Percentiles rank a stretch among this genome's conserved stretches.
phyloP scores from a whole-genome alignment of 2,888 invertebrate genomes.

The Macrophya annulata region DNA sequence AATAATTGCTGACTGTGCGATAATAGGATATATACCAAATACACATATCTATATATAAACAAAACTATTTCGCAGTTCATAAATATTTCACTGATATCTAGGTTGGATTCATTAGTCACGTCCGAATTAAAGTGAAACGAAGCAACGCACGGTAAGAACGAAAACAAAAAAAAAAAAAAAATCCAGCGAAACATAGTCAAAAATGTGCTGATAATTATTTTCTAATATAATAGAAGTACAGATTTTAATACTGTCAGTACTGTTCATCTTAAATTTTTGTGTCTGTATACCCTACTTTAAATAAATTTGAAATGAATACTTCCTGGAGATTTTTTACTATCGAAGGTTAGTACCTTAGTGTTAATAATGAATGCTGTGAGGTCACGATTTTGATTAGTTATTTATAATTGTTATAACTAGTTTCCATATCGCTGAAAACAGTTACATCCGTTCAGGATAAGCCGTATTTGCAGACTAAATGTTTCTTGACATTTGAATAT shows the following conservation, averaged over 20 bases:
- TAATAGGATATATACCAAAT: neutral
- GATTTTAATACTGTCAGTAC: no score
- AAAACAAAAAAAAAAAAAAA: neutral
- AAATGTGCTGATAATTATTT: conserved; percentile 3
- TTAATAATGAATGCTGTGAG: neutral
- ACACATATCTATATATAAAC: neutral
- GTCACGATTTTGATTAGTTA: neutral
- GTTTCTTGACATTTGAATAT: neutral
- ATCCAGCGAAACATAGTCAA: neutral
- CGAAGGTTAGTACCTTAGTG: neutral
- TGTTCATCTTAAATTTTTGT: neutral
- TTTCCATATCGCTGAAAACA: neutral
- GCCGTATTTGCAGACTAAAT: neutral
- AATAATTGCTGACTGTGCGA: neutral
- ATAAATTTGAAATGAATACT: neutral
- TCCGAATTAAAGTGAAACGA: neutral
- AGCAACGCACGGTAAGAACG: neutral
- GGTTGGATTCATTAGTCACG: conserved; percentile 22
- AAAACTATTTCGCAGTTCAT: conserved; percentile 8
- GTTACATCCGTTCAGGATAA: neutral
- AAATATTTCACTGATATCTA: conserved; percentile 27
- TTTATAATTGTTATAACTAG: neutral
- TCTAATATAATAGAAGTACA: no score
- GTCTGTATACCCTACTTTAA: neutral
- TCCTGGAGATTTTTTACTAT: neutral